A percentile compares a stretch with the other conserved stretches of the same genome.
Conservation (phyloP, 2,113 vertebrate species). For the Manacus vitellinus region DNA sequence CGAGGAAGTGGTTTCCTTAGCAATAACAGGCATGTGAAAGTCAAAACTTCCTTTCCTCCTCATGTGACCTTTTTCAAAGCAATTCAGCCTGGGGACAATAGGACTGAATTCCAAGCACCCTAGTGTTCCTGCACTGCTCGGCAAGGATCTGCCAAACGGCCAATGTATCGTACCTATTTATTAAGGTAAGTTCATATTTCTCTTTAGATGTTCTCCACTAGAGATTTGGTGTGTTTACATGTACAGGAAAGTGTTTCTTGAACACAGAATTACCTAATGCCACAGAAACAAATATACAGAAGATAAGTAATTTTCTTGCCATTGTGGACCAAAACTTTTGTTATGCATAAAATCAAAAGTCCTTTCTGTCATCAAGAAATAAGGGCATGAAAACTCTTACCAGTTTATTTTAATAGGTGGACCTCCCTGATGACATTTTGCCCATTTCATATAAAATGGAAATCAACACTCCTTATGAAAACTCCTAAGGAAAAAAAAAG, state of each 20-base stretch:
- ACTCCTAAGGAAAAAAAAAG: neutral
- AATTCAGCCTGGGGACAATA: conserved; percentile 75
- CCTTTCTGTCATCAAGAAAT: neutral
- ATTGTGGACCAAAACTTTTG: neutral
- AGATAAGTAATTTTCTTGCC: neutral
- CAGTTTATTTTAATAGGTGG: neutral
- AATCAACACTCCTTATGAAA: neutral
- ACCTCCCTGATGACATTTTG: neutral
- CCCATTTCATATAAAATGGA: neutral
- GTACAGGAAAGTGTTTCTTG: neutral
- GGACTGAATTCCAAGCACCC: conserved; percentile 76
- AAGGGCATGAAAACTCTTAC: neutral
- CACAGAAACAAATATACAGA: neutral
- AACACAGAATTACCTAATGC: neutral
- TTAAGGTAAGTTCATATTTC: conserved; percentile 55
- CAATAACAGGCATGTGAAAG: conserved; percentile 82
- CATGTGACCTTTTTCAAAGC: conserved; percentile 80
- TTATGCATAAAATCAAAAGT: neutral
- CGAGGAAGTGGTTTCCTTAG: conserved; percentile 80
- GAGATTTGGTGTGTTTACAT: neutral
- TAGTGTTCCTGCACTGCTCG: conserved; percentile 56
- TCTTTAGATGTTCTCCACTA: neutral
- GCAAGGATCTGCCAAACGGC: conserved; percentile 49
- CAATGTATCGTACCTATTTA: conserved; percentile 64
- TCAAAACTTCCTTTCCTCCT: conserved; percentile 82